Percentiles rank a stretch among this genome's conserved stretches.
Evolutionary conservation across 2,888 invertebrate species (phyloP).

Genomic region (Caenorhabditis auriculariae): DNA sequence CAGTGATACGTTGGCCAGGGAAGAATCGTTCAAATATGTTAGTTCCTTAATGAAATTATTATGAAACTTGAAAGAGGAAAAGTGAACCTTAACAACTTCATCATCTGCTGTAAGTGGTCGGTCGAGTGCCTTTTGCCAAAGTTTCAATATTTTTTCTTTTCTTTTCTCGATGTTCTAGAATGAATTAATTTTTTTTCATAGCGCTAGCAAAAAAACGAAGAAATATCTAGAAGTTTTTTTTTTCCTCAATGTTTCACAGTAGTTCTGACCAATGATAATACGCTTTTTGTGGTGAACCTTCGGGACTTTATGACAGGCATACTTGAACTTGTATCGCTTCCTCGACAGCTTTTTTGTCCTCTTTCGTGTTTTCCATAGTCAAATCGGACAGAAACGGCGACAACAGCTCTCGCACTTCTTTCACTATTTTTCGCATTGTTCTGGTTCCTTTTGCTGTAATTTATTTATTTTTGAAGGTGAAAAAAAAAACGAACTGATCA

Average conservation of each 20-base stretch:
- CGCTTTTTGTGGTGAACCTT: too few species aligned
- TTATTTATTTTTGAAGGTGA: neutral
- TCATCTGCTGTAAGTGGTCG: conserved; percentile 15
- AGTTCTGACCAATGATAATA: too few species aligned
- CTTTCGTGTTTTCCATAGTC: conserved; percentile 15
- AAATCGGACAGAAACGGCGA: conserved; percentile 34
- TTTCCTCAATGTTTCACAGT: too few species aligned
- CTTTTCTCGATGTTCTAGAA: conserved; percentile 13
- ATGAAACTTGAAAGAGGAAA: too few species aligned
- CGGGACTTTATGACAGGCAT: neutral
- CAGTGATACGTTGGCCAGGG: conserved; percentile 12
- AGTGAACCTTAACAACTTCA: conserved; percentile 6
- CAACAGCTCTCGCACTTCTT: conserved; percentile 24
- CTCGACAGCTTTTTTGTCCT: conserved; percentile 8
- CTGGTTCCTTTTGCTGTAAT: conserved; percentile 28
- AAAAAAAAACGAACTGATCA: conserved; percentile 14
- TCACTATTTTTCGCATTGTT: conserved; percentile 22
- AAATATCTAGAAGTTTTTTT: too few species aligned
- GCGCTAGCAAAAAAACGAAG: neutral
- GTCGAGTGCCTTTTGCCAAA: conserved; percentile 28
- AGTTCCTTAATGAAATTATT: too few species aligned
- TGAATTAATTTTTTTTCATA: neutral
- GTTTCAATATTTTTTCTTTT: conserved; percentile 12
- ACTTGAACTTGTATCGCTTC: conserved; percentile 7
- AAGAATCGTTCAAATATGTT: too few species aligned